phyloP scores from a whole-genome alignment of 2,888 invertebrate genomes.

The Ormyrus pomaceus region DNA sequence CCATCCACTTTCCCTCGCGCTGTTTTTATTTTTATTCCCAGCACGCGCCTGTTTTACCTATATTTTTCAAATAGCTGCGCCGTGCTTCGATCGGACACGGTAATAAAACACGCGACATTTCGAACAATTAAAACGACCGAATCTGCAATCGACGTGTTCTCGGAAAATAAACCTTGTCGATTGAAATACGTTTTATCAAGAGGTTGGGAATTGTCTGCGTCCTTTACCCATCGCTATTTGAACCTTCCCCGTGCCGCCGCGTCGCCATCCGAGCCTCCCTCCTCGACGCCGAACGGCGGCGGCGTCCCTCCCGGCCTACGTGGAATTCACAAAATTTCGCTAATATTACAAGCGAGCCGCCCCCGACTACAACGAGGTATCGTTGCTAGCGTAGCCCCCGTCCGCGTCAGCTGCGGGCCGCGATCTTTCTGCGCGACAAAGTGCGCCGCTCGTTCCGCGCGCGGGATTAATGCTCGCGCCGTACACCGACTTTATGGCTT shows the following conservation, averaged over 20 bases:
- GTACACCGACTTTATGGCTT: constrained; percentile 61
- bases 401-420: background rate
- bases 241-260: constrained; percentile 3
- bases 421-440: constrained; percentile 40
- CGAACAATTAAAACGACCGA: too few species aligned
- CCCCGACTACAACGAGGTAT: constrained; percentile 49
- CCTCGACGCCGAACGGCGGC: background rate
- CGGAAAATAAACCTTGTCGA: too few species aligned
- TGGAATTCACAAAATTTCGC: constrained; percentile 70
- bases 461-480: constrained; percentile 61
- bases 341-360: constrained; percentile 63
- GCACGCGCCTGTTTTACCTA: background rate
- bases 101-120: too few species aligned
- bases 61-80: too few species aligned
- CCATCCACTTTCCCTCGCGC: too few species aligned
- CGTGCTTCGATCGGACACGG: too few species aligned
- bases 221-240: constrained; percentile 39
- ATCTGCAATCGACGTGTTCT: too few species aligned
- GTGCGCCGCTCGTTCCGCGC: constrained; percentile 50
- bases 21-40: too few species aligned
- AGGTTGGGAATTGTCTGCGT: too few species aligned
- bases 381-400: constrained; percentile 19
- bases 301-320: constrained; percentile 59
- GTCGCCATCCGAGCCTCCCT: constrained; percentile 27
- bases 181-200: too few species aligned